phyloP scores from a whole-genome alignment of 2,888 invertebrate genomes.

The Ferdinandea cuprea region DNA sequence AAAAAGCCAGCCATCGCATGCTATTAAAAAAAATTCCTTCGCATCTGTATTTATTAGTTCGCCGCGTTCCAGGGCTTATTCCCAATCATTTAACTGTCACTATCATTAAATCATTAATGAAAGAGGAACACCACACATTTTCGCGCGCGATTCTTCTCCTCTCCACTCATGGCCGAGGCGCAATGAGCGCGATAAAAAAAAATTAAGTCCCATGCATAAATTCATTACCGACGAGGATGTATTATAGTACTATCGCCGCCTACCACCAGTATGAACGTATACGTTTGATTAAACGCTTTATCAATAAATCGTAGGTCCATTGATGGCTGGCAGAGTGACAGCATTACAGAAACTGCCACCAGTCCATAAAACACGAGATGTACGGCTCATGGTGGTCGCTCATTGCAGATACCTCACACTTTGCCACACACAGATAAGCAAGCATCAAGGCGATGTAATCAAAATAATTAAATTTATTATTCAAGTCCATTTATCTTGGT shows the following conservation, averaged over 20 bases:
- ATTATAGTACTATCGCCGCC: background rate
- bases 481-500: constrained; percentile 77
- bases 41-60: constrained; percentile 28
- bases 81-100: constrained; percentile 59
- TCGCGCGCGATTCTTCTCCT: constrained; percentile 5
- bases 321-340: constrained; percentile 65
- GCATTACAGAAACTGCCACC: constrained; percentile 64
- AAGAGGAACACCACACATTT: constrained; percentile 20
- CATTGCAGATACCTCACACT: constrained; percentile 42
- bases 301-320: constrained; percentile 66
- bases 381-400: constrained; percentile 39
- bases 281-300: constrained; percentile 64
- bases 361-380: constrained; percentile 54
- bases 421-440: constrained; percentile 1
- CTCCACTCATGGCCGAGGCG: background rate
- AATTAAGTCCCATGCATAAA: constrained; percentile 50
- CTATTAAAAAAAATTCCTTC: constrained; percentile 19
- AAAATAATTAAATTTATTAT: constrained; percentile 78
- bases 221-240: constrained; percentile 22
- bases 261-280: no score
- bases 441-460: constrained; percentile 70
- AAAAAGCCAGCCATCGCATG: constrained; percentile 5
- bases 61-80: constrained; percentile 5
- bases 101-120: constrained; percentile 64
- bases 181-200: no score